These are phyloP conservation scores for Drosophila fuyamai DNA, from an alignment of 1,140 invertebrate species.

Conservation along the genomic window DNA sequence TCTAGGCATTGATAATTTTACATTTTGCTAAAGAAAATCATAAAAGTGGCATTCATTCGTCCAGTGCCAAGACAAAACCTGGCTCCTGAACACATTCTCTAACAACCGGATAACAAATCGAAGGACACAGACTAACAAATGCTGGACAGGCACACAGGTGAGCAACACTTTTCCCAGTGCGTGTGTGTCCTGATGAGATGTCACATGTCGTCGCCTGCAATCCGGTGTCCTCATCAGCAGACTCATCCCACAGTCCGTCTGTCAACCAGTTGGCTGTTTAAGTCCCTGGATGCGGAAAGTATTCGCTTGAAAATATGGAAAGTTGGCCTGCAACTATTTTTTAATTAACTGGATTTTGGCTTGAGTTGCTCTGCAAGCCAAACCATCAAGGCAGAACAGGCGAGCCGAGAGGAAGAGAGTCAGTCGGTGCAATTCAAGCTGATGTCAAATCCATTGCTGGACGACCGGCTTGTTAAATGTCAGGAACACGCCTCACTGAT, in stretches of 20 bases:
- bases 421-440: conserved; percentile 23
- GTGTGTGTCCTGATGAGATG: conserved; percentile 69
- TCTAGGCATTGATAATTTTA: not conserved
- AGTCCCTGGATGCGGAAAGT: conserved; percentile 25
- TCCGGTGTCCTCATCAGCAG: conserved; percentile 36
- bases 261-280: conserved; percentile 28
- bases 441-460: conserved; percentile 30
- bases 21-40: not conserved
- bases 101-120: conserved; percentile 10
- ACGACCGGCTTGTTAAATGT: conserved; percentile 68
- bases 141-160: conserved; percentile 25
- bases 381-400: not conserved
- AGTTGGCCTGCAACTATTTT: conserved; percentile 68
- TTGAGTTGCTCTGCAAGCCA: conserved; percentile 4
- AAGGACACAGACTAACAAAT: not conserved
- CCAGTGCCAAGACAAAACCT: not conserved
- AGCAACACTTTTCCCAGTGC: conserved; percentile 48
- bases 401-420: conserved; percentile 8
- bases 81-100: not conserved
- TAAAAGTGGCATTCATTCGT: not conserved
- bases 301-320: conserved; percentile 70
- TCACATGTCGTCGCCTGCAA: conserved; percentile 67
- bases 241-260: conserved; percentile 16
- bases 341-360: conserved; percentile 73
- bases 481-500: conserved; percentile 72